A percentile compares a stretch with the other conserved stretches of the same genome.
Evolutionary conservation across 2,888 invertebrate species (phyloP).

Genomic region (Mylabris sibirica): DNA sequence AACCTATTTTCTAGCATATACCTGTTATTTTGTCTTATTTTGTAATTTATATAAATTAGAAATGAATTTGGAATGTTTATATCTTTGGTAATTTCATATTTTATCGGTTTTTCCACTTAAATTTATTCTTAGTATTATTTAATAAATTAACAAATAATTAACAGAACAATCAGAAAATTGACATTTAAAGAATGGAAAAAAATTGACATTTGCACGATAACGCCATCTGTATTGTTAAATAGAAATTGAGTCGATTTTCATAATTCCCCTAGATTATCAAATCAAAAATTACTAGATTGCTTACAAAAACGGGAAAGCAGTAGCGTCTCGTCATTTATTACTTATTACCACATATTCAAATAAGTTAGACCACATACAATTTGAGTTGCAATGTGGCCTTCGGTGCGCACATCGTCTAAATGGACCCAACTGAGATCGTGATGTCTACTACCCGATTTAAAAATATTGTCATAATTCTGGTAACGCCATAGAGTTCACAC

Average conservation of each 20-base stretch:
- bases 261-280: not conserved
- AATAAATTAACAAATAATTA: slow-evolving; percentile 14
- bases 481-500: too few relatives aligned
- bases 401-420: too few relatives aligned
- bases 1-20: not conserved
- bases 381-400: too few relatives aligned
- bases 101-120: not conserved
- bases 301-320: too few relatives aligned
- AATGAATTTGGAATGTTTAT: slow-evolving; percentile 10
- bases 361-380: too few relatives aligned
- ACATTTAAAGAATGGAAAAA: not conserved
- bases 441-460: too few relatives aligned
- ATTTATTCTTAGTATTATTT: not conserved
- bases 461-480: too few relatives aligned
- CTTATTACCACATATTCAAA: too few relatives aligned
- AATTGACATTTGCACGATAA: not conserved
- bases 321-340: too few relatives aligned
- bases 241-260: not conserved
- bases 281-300: too few relatives aligned
- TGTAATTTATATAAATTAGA: slow-evolving; percentile 9
- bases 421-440: too few relatives aligned
- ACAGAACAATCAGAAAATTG: slow-evolving; percentile 3
- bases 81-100: slow-evolving; percentile 14
- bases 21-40: not conserved
- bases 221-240: not conserved